Percentiles rank a stretch among this genome's conserved stretches.
Evolutionary conservation across 1,140 invertebrate species (phyloP).

Genomic region (Thaumetopoea pityocampa): DNA sequence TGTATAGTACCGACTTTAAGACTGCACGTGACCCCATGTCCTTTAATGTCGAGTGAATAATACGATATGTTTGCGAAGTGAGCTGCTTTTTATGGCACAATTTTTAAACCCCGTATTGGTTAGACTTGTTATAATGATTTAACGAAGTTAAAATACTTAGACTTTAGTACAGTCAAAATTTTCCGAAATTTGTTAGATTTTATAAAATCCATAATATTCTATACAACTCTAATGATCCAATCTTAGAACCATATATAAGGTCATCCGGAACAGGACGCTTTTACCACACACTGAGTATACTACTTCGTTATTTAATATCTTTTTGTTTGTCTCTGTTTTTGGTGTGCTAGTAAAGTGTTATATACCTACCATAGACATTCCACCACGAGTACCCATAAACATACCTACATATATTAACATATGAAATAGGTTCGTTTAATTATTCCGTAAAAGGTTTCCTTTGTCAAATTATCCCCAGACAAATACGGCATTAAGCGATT

Average conservation of each 20-base stretch:
- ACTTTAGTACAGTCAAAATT: no score
- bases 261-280: no score
- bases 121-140: conserved; percentile 1
- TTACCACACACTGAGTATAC: no score
- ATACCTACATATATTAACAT: conserved; percentile 19
- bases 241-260: no score
- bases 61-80: neutral
- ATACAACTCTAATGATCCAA: neutral
- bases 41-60: conserved; percentile 16
- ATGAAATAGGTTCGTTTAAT: conserved; percentile 22
- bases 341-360: no score
- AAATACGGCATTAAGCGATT: conserved; percentile 54
- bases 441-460: conserved; percentile 18
- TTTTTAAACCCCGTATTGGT: no score
- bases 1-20: conserved; percentile 2
- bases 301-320: no score
- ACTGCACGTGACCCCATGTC: conserved; percentile 10
- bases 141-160: no score
- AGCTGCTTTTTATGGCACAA: conserved; percentile 4
- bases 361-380: no score
- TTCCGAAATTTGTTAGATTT: neutral
- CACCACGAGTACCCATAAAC: no score
- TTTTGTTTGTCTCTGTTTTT: no score
- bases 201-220: neutral
- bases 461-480: conserved; percentile 36